These are phyloP conservation scores for Australoheros scitulus DNA, from an alignment of 2,113 vertebrate species.

Conservation along the genomic window DNA sequence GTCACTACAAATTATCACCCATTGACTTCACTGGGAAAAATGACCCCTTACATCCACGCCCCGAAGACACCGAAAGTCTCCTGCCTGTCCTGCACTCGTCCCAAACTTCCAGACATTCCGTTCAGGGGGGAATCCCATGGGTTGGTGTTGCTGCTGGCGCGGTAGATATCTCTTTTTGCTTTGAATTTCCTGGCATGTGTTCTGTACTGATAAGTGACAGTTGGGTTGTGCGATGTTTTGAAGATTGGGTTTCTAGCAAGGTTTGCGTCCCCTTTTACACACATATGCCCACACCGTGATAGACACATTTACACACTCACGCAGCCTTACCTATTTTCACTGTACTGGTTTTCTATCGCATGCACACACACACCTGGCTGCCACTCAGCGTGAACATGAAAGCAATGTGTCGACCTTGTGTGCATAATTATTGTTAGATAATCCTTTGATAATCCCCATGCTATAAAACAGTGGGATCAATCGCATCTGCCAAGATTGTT, in stretches of 20 bases:
- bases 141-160: not conserved
- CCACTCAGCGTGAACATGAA: constrained; percentile 63
- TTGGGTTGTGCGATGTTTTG: constrained; percentile 29
- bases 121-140: not conserved
- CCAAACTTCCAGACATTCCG: constrained; percentile 20
- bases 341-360: not conserved
- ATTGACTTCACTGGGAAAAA: not conserved
- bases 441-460: constrained; percentile 79
- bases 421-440: constrained; percentile 77
- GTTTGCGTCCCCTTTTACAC: not conserved
- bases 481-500: constrained; percentile 70
- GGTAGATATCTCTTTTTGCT: constrained; percentile 18
- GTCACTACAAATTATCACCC: constrained; percentile 23
- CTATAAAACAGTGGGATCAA: constrained; percentile 75
- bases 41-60: not conserved
- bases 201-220: constrained; percentile 51
- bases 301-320: not conserved
- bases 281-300: not conserved
- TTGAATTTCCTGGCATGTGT: constrained; percentile 31
- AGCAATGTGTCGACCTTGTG: constrained; percentile 66
- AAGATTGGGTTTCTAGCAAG: constrained; percentile 9
- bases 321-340: constrained; percentile 10
- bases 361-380: constrained; percentile 30
- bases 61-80: not conserved
- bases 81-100: not conserved